Base-by-base conservation (phyloP, 2,888 invertebrate species). In the Scaptomyza parva region DNA sequence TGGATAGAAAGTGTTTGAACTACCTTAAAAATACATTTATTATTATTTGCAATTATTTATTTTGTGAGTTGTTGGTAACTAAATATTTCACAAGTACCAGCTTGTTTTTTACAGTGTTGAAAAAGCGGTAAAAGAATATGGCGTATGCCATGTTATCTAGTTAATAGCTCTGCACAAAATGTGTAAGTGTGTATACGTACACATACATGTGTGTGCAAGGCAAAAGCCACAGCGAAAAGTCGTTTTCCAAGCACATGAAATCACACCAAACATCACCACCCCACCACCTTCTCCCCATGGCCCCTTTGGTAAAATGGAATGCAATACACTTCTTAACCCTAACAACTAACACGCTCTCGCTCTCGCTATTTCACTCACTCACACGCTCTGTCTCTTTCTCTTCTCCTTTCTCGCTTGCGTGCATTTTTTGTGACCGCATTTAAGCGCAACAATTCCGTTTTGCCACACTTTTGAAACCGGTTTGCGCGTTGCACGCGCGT, bases 151-250 rank as follows among this genome's bases (percentile, higher is more conserved):
- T 30, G 45, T 33, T 54, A 48, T 41, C 51, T 57, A 65, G 45
- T 70, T 59, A 68, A 62, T 63, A 64, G 67, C 67, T 67, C 64
- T 61, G 70, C 65, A 61, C n/a, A 69, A 68, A 67, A 61, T 79
- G 28, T 45, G 22, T 41, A 26, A 1, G 20, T 35, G 14, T n/a
- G 24, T 37, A 14, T 35, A 2, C 6, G 52, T 66, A n/a, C n/a
- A n/a, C n/a, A n/a, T n/a, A n/a, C n/a, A n/a, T n/a, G 64, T 73
- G 76, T 74, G 77, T 70, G 63, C 74, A 86, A 77, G 80, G 86
- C 66, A 53, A 80, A 71, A 73, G 68, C 68, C 67, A 61, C 55
- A 51, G 51, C 62, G 41, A 48, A 53, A 58, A 65, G 70, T 70
- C 54, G 51, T 52, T 45, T 45, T 39, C 43, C 28, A 58, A 47